Base-by-base conservation (phyloP, 35 echinoderm and acorn worm species). In the Anneissia japonica region DNA sequence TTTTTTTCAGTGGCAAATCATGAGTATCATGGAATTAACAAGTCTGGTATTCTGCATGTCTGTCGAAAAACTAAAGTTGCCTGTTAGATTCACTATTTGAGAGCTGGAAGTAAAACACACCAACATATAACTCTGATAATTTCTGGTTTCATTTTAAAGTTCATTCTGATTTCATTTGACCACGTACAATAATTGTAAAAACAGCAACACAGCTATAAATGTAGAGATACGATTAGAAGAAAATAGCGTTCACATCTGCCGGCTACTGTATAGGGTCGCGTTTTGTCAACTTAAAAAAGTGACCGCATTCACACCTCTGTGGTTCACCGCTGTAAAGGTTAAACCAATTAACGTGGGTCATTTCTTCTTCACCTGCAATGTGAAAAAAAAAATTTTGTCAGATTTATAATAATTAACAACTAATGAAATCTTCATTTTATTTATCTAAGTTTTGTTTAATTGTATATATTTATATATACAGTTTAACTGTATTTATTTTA, bases 311-410 rank as follows among this genome's bases (percentile, higher is more conserved):
- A 30, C 95, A 98, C 14, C 95, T 81, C 51, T 98, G 95, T 26
- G 95, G 33, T n/a, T 91, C 83, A n/a, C 95, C 95, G 0, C 83
- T 75, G 23, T 93, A 84, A 85, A 98, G 86, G 89, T 92, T 94
- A 92, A 98, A 91, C 95, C 95, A 98, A 74, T 94, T 98, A 34
- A 98, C 93, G 76, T 84, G 84, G 32, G 95, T 98, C 46, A 91
- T 89, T 82, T 98, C 95, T 84, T 98, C 95, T 84, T 98, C 95
- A 94, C 95, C 95, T 98, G 79, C 0, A 51, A 39, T 45, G 0
- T 37, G 35, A 43, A 11, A 74, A 82, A n/a, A 36, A 37, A 28
- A 77, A 46, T n/a, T n/a, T n/a, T n/a, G n/a, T n/a, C n/a, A n/a
- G n/a, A n/a, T n/a, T n/a, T n/a, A n/a, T n/a, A n/a, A n/a, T n/a